These are phyloP conservation scores for Maccullochella peelii DNA, from an alignment of 2,113 vertebrate genomes.

Conservation along the genomic window DNA sequence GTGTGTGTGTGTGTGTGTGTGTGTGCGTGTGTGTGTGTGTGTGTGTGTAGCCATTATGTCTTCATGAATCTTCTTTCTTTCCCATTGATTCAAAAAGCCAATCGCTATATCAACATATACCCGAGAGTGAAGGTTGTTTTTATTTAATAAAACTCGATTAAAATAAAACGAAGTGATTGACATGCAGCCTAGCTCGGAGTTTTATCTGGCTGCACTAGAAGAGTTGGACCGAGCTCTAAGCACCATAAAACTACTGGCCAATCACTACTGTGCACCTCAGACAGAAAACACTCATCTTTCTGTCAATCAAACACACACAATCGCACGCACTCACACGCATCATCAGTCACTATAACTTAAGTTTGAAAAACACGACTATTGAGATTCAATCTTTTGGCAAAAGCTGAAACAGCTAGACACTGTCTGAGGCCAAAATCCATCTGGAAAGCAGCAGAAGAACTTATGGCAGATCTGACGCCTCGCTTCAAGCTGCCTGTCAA, in stretches of 20 bases:
- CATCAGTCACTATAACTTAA: background rate
- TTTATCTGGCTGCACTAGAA: conserved; percentile 29
- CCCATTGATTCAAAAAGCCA: conserved; percentile 10
- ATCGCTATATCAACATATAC: background rate
- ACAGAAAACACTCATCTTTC: background rate
- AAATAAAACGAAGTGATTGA: conserved; percentile 4
- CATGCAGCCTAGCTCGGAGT: background rate
- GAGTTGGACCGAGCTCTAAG: conserved; percentile 10
- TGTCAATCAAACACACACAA: background rate
- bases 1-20: background rate
- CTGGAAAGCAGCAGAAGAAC: conserved; percentile 1
- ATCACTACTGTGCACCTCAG: background rate
- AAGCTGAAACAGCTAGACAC: conserved; percentile 14
- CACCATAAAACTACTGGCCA: background rate
- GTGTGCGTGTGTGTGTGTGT: background rate
- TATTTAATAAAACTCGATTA: conserved; percentile 47
- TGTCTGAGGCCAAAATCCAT: background rate
- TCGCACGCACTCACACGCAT: background rate
- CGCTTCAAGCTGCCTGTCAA: background rate
- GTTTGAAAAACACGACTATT: conserved; percentile 3
- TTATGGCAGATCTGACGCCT: conserved; percentile 3
- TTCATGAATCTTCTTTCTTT: background rate
- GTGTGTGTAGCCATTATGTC: background rate
- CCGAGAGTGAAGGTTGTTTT: conserved; percentile 10
- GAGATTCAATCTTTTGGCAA: conserved; percentile 38